These are phyloP conservation scores for Dioctria rufipes DNA, from an alignment of 2,888 invertebrate genomes.

Conservation along the genomic window DNA sequence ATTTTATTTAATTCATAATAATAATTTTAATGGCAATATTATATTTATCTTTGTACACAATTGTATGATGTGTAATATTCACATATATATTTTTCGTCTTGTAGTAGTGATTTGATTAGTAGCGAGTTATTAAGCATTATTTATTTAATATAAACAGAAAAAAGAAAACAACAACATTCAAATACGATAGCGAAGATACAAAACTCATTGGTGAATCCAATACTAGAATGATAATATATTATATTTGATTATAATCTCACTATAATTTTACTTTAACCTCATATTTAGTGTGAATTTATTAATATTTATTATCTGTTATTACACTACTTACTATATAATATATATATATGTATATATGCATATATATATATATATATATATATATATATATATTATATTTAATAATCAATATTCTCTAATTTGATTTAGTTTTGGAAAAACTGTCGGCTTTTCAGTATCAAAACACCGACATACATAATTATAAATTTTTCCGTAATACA, in stretches of 20 bases:
- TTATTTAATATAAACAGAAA: not conserved
- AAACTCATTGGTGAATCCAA: slow-evolving; percentile 1
- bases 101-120: too few species aligned
- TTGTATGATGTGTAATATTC: too few species aligned
- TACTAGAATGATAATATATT: not conserved
- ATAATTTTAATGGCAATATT: slow-evolving; percentile 18
- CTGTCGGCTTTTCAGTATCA: slow-evolving; percentile 23
- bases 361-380: too few species aligned
- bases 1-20: slow-evolving; percentile 13
- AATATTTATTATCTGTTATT: not conserved
- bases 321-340: too few species aligned
- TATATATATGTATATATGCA: too few species aligned
- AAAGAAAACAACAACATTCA: slow-evolving; percentile 15
- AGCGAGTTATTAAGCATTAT: not conserved
- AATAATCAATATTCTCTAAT: not conserved
- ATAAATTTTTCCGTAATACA: not conserved
- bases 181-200: slow-evolving; percentile 46
- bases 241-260: not conserved
- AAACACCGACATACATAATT: slow-evolving; percentile 9
- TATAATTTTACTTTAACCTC: not conserved
- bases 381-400: not conserved
- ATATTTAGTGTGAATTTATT: slow-evolving; percentile 17
- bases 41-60: too few species aligned
- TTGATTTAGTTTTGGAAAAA: not conserved
- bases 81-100: too few species aligned